phyloP scores from a whole-genome alignment of 1,140 invertebrate genomes.

The Drosophila azteca region DNA sequence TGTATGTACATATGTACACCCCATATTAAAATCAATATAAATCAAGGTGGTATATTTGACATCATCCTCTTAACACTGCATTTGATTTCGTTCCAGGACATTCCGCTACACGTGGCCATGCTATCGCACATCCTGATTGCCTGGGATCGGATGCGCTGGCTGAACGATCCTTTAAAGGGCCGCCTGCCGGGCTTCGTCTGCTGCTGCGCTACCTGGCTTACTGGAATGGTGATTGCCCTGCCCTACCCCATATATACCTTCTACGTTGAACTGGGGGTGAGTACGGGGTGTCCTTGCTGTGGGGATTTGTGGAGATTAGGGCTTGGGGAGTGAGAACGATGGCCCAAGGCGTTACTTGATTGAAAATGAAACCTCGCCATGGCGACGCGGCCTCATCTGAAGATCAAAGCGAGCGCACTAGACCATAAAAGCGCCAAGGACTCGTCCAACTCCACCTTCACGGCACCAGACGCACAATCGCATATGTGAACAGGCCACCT shows the following conservation, averaged over 20 bases:
- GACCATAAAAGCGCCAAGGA: slow-evolving; percentile 60
- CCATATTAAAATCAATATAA: too few species aligned
- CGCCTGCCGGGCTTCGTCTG: slow-evolving; percentile 88
- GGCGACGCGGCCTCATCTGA: slow-evolving; percentile 17
- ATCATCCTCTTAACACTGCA: too few species aligned
- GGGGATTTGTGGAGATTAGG: too few species aligned
- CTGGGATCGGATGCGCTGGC: slow-evolving; percentile 87
- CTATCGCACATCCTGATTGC: slow-evolving; percentile 89
- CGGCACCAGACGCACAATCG: too few species aligned
- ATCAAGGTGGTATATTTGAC: too few species aligned
- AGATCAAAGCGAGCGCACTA: slow-evolving; percentile 69
- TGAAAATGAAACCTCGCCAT: slow-evolving; percentile 51
- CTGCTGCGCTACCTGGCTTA: slow-evolving; percentile 88
- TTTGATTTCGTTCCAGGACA: slow-evolving; percentile 84
- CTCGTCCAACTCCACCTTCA: too few species aligned
- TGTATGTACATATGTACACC: too few species aligned
- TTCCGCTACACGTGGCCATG: slow-evolving; percentile 88
- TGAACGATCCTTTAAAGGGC: slow-evolving; percentile 87
- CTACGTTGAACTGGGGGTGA: slow-evolving; percentile 88
- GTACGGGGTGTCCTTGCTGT: slow-evolving; percentile 46
- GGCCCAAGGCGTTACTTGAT: slow-evolving; percentile 32
- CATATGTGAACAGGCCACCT: too few species aligned
- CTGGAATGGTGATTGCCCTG: slow-evolving; percentile 88
- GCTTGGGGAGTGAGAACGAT: too few species aligned
- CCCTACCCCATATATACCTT: slow-evolving; percentile 90